Evolutionary conservation across 1,140 invertebrate genomes (phyloP), one percentile per base, ranked within the genome.

Genomic region (Procambarus clarkii): DNA sequence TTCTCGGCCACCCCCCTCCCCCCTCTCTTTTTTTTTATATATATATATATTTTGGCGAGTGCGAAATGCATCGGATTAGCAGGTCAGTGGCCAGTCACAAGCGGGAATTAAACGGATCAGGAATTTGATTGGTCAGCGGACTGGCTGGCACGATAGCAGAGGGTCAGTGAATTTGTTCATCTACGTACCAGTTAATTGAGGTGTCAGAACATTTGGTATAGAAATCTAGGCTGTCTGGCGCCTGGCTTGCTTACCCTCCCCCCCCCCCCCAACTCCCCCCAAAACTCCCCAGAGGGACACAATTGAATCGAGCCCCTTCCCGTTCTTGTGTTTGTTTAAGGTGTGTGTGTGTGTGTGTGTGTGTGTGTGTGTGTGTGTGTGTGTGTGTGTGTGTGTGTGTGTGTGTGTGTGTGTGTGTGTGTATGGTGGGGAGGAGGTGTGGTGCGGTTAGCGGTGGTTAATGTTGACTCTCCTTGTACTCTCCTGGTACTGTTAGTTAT

Each of bases 181-280:
- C 88, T 85, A 64, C 81, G 88, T 81, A 77, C 71, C 88, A 79
- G 81, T 91, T 91, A 91, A 91, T 91, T 91, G 88, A 91, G 88
- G 82, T 91, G 88, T 91, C 88, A 91, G 88, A 91, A 91, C 88
- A 91, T 91, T 91, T 91, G 88, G 88, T 91, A 85, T 91, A 89
- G 88, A 91, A 91, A 91, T 91, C 88, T 91, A 78, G 88, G 71
- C 88, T 91, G 88, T 91, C 88, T 84, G 82, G 76, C 81, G 64
- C 87, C 71, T 50, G 76, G 54, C 71, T 58, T 81, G 71, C 54
- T 82, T 69, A 71, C 71, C 71, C 81, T 71, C 13, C 7, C 50
- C 50, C 50, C 50, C 50, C 13, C 50, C 50, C 13, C 7, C 13
- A 11, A 5, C 50, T 8, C 50, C 50, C 7, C n/a, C n/a, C n/a